Percentiles rank a stretch among this genome's conserved stretches.
Conservation (phyloP, 2,888 invertebrate species). For the Scelioninae gen. 2 region DNA sequence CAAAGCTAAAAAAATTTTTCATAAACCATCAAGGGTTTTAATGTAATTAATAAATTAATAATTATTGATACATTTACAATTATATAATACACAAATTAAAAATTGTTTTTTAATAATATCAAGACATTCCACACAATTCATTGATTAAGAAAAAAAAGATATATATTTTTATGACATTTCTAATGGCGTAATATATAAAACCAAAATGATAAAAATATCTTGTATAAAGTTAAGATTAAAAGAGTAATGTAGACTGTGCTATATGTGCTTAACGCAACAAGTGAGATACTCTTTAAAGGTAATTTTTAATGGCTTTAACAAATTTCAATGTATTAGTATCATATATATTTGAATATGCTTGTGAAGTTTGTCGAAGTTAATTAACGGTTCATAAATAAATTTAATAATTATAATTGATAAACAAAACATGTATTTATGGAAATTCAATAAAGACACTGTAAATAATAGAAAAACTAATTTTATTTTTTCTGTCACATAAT, state of each 20-base stretch:
- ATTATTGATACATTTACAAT: not conserved
- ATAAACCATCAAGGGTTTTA: no score
- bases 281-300: conserved; percentile 4
- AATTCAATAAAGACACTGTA: conserved; percentile 42
- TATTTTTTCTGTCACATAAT: not conserved
- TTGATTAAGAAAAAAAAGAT: conserved; percentile 9
- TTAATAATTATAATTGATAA: conserved; percentile 15
- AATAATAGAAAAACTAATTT: conserved; percentile 20
- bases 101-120: conserved; percentile 1
- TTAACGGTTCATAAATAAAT: conserved; percentile 9
- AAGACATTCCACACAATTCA: conserved; percentile 30
- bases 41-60: no score
- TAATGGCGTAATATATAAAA: conserved; percentile 15
- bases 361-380: conserved; percentile 18
- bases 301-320: conserved; percentile 16
- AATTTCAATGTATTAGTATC: conserved; percentile 14
- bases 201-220: conserved; percentile 1
- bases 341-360: not conserved
- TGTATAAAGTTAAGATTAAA: conserved; percentile 14
- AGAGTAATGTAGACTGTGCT: conserved; percentile 12
- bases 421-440: conserved; percentile 44
- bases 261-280: conserved; percentile 11
- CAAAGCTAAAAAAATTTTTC: no score
- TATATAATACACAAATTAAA: not conserved
- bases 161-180: conserved; percentile 36